Evolutionary conservation across 2,888 invertebrate genomes (phyloP), one percentile per base, ranked within the genome.

Genomic region (Cactoblastis cactorum): DNA sequence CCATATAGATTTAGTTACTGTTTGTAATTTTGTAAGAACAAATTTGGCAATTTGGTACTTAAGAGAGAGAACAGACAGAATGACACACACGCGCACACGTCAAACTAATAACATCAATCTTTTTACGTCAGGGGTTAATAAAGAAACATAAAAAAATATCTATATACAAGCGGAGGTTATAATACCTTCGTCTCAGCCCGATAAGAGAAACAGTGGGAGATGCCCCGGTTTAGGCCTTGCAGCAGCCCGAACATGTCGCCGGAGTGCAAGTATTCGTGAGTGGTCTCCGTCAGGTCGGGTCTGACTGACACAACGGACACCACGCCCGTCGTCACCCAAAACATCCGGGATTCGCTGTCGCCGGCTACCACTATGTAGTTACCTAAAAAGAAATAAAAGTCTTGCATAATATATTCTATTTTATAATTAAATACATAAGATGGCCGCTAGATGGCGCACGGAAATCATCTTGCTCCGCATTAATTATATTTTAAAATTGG

Each of bases 341-440:
- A 89, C 90, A 91, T 91, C 1, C 84, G 80, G 0, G 90, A 81
- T 51, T 91, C 89, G n/a, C 85, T 85, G 56, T 91, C 90, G 0
- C 91, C 91, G 0, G 89, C 87, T 24, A 89, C 84, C 1, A 91
- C 87, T 58, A 91, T 88, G 61, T 91, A 91, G 57, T 91, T 90
- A 0, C 87, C 88, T 89, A 51, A 1, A 56, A 58, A 45, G 39
- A 19, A 24, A 15, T 45, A 45, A 45, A 6, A 1, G 6, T 22
- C 6, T 22, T 22, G 22, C 6, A 22, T 6, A 22, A 22, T 4
- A 4, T 22, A 22, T 22, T 22, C 6, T 3, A 22, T 4, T 22
- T 22, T 22, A 22, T n/a, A n/a, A n/a, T n/a, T n/a, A n/a, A n/a
- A n/a, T n/a, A n/a, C n/a, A n/a, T n/a, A n/a, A n/a, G n/a, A n/a